Conservation (phyloP, 2,888 invertebrate species). For the Baccha elongata region DNA sequence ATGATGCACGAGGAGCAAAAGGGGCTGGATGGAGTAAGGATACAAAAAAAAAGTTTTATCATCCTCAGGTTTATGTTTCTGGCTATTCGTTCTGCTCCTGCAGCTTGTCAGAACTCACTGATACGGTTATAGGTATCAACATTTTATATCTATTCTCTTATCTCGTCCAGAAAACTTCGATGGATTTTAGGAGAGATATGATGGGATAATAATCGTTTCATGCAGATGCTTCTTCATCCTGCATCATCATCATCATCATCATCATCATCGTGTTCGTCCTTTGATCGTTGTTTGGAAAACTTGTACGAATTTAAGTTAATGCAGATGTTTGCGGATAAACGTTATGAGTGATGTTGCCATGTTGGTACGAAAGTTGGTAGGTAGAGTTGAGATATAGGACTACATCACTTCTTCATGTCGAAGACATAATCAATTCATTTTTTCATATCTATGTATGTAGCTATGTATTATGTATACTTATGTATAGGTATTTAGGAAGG, state of each 20-base stretch:
- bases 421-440: constrained; percentile 57
- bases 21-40: not conserved
- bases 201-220: constrained; percentile 73
- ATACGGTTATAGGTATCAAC: not conserved
- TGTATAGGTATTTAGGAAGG: too few species aligned
- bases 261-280: constrained; percentile 37
- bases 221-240: constrained; percentile 71
- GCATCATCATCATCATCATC: constrained; percentile 59
- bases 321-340: constrained; percentile 73
- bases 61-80: constrained; percentile 46
- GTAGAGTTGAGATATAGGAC: constrained; percentile 39
- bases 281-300: constrained; percentile 67
- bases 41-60: constrained; percentile 35
- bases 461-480: too few species aligned
- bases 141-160: constrained; percentile 16
- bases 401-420: constrained; percentile 56
- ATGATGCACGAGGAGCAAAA: constrained; percentile 37
- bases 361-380: constrained; percentile 7
- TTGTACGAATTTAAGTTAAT: constrained; percentile 70
- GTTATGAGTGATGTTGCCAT: constrained; percentile 59
- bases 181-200: constrained; percentile 69
- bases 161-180: constrained; percentile 63
- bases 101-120: constrained; percentile 26
- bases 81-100: constrained; percentile 21
- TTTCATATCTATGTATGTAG: not conserved